A percentile compares a stretch with the other conserved stretches of the same genome.
phyloP scores from a whole-genome alignment of 2,113 vertebrate genomes.

The Drymodes brunneopygia region DNA sequence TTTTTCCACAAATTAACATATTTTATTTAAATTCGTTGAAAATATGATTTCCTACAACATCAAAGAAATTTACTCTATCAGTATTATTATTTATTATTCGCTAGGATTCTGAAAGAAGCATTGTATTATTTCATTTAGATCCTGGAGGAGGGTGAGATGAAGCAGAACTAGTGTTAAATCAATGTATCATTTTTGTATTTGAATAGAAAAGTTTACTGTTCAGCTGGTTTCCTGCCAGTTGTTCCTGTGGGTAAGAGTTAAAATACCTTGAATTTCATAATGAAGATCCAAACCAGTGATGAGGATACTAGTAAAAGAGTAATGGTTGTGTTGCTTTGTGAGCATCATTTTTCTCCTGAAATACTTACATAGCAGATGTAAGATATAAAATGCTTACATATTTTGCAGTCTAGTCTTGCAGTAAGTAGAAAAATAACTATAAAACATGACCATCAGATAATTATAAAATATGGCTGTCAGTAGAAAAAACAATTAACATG shows the following conservation, averaged over 20 bases:
- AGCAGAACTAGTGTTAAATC: neutral
- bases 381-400: neutral
- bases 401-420: neutral
- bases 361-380: neutral
- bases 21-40: neutral
- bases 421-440: neutral
- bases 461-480: neutral
- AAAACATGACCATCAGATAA: neutral
- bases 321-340: neutral
- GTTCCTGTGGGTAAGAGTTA: neutral
- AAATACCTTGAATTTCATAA: neutral
- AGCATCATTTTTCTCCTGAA: neutral
- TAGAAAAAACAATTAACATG: neutral
- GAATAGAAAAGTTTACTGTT: neutral
- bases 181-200: neutral
- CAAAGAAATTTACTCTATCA: neutral
- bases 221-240: neutral
- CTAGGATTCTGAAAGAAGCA: neutral
- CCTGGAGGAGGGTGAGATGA: neutral
- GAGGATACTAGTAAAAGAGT: neutral
- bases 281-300: neutral
- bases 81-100: neutral
- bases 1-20: neutral
- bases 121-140: neutral
- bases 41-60: neutral